A percentile compares a stretch with the other conserved stretches of the same genome.
Evolutionary conservation across 2,113 vertebrate species (phyloP).

Genomic region (Leuciscus idus): DNA sequence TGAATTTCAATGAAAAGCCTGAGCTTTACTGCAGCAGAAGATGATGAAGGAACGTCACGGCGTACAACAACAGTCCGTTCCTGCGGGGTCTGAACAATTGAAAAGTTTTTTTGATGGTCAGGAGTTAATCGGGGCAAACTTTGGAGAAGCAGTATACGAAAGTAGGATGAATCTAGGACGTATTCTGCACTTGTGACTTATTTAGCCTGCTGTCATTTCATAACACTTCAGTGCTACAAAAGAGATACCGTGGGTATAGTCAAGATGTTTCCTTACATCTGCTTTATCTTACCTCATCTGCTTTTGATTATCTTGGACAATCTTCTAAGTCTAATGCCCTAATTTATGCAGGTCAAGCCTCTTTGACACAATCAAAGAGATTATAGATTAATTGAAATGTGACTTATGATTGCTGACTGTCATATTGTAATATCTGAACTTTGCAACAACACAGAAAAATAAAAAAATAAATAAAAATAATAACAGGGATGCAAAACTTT

Average conservation of each 20-base stretch:
- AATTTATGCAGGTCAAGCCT: neutral
- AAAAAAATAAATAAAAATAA: too few relatives aligned
- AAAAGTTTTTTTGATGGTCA: neutral
- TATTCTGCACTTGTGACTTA: neutral
- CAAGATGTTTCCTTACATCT: neutral
- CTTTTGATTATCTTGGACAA: neutral
- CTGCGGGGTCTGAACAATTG: neutral
- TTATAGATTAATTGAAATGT: too few relatives aligned
- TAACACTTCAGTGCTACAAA: neutral
- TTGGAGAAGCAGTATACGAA: neutral
- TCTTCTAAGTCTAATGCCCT: neutral
- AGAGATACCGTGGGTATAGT: neutral
- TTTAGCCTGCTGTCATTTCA: neutral
- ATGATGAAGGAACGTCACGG: neutral
- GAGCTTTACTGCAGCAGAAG: conserved; percentile 14
- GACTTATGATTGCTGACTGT: too few relatives aligned
- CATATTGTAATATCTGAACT: too few relatives aligned
- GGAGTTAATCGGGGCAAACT: neutral
- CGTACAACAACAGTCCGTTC: neutral
- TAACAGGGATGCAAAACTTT: too few relatives aligned
- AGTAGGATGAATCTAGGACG: neutral
- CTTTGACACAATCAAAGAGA: neutral
- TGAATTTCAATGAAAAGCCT: conserved; percentile 45
- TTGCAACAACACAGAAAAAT: too few relatives aligned
- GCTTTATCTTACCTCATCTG: neutral